Percentiles rank a stretch among this genome's conserved stretches.
phyloP scores from a whole-genome alignment of 2,797 vertebrate species.

The Phaenicophaeus curvirostris region DNA sequence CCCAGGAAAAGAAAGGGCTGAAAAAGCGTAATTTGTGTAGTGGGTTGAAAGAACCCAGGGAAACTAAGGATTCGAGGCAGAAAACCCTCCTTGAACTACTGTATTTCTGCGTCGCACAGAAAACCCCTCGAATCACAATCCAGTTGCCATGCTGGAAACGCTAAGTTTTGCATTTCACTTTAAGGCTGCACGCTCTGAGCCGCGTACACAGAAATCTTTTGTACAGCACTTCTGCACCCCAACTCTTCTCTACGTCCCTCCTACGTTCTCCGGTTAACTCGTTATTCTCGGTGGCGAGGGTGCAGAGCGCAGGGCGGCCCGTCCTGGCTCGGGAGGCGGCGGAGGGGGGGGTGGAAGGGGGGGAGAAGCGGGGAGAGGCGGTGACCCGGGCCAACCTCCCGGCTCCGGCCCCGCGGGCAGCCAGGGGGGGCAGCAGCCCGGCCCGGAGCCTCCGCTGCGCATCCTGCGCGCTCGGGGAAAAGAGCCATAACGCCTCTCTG shows the following conservation, averaged over 20 bases:
- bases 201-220: conserved; percentile 65
- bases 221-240: conserved; percentile 55
- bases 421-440: conserved; percentile 47
- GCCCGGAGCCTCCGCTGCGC: conserved; percentile 18
- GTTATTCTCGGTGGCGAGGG: conserved; percentile 48
- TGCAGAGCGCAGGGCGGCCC: not conserved
- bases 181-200: conserved; percentile 49
- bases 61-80: not conserved
- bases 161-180: conserved; percentile 66
- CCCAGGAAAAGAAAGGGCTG: not conserved
- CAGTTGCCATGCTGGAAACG: conserved; percentile 54
- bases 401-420: conserved; percentile 36
- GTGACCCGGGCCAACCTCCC: conserved; percentile 49
- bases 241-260: conserved; percentile 40
- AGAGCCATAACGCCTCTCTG: not conserved
- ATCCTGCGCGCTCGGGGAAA: conserved; percentile 10
- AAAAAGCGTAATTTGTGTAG: not conserved
- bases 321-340: conserved; percentile 24
- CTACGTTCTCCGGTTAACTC: conserved; percentile 59
- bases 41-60: not conserved
- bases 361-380: conserved; percentile 20
- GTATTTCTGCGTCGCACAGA: conserved; percentile 11
- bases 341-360: not conserved
- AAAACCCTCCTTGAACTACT: conserved; percentile 9
- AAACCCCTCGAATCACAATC: conserved; percentile 52